phyloP scores from a whole-genome alignment of 1,140 invertebrate genomes.

The Euura saliciscinereae region DNA sequence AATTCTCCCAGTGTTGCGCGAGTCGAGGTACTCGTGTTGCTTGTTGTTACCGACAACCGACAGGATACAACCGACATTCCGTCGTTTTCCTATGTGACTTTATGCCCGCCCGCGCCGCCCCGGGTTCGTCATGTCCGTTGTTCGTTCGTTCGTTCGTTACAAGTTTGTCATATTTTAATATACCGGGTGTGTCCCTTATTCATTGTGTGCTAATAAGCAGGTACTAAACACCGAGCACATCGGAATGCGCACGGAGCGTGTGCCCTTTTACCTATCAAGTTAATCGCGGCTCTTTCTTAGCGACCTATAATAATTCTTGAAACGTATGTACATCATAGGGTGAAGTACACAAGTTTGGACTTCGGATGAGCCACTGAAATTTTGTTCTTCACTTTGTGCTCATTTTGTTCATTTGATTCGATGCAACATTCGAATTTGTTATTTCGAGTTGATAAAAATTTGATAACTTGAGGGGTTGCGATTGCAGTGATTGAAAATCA shows the following conservation, averaged over 20 bases:
- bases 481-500: too few species aligned
- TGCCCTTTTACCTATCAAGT: neutral
- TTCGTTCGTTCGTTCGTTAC: neutral
- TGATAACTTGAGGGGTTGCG: too few species aligned
- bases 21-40: too few species aligned
- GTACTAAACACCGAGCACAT: neutral
- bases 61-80: conserved; percentile 49
- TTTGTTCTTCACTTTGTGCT: too few species aligned
- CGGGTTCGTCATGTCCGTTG: conserved; percentile 6
- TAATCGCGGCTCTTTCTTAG: neutral
- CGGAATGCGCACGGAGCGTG: neutral
- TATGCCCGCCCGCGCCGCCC: conserved; percentile 6
- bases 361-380: too few species aligned
- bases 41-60: conserved; percentile 23
- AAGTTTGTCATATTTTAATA: conserved; percentile 18
- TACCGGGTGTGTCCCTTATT: conserved; percentile 21
- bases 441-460: too few species aligned
- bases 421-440: too few species aligned
- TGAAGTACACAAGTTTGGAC: too few species aligned
- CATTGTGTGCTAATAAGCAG: conserved; percentile 42
- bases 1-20: neutral
- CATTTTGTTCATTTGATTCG: too few species aligned
- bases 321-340: too few species aligned
- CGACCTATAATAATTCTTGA: neutral
- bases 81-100: conserved; percentile 33